Base-by-base conservation (phyloP, 2,113 vertebrate genomes). In the Protomyctophum bolini region DNA sequence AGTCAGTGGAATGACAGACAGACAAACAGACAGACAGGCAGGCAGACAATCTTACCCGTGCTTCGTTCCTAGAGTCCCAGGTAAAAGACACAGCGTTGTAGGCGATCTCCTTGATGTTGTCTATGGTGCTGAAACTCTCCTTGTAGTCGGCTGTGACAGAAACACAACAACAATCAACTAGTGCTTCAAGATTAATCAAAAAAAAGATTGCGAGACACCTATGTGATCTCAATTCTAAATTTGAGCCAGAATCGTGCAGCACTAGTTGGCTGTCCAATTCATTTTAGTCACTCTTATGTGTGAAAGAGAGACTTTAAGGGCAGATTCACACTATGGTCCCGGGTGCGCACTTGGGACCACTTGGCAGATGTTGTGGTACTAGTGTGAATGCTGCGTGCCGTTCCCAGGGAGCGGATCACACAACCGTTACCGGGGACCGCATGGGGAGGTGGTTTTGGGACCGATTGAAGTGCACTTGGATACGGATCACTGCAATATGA, bases 61-160 rank as follows among this genome's bases (percentile, higher is more conserved):
- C 94, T 86, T 96, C 94, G 41, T 95, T 95, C 0, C 94, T 95
- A 65, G 94, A 92, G 83, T 96, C 94, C 95, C 95, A 96, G n/a
- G 93, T 95, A 90, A 96, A 96, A 73, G 95, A 96, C 73, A 96
- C 94, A 79, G 94, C 94, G 0, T 96, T 96, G 75, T 95, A 96
- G 0, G 95, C 93, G 0, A 96, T 95, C 92, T 96, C 95, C 70
- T 96, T 94, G 0, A 96, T 96, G 88, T 95, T 96, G 68, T 92
- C 92, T 83, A 96, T 95, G n/a, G 95, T 95, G 55, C 95, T 94
- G 87, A 95, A 95, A 87, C 95, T 96, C 75, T 95, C 95, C 79
- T 96, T 96, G 72, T 96, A 96, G 86, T 96, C 95, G 41, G 95
- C 95, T 96, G 68, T 21, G 49, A 11, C 6, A 63, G 21, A 28